These are phyloP conservation scores for Hormaphis cornu DNA, from an alignment of 1,140 invertebrate genomes.

Conservation along the genomic window DNA sequence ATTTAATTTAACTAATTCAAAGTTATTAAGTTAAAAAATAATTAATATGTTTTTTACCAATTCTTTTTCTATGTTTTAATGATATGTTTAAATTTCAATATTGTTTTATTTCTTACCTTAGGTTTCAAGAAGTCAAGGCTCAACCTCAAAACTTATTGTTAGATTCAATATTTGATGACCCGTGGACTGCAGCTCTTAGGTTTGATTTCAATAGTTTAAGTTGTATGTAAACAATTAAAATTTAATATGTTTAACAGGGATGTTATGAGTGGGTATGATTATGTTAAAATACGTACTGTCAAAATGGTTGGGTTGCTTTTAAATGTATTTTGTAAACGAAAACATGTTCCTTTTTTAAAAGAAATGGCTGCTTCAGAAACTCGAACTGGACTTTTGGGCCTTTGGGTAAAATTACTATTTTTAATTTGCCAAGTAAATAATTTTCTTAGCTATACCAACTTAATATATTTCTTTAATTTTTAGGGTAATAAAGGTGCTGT, in stretches of 20 bases:
- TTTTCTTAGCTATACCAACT: no score
- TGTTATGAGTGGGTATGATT: slow-evolving; percentile 56
- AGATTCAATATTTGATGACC: slow-evolving; percentile 70
- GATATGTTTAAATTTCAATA: no score
- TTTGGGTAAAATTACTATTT: slow-evolving; percentile 56
- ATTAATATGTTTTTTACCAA: no score
- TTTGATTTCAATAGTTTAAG: slow-evolving; percentile 37
- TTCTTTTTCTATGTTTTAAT: no score
- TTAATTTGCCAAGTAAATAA: not conserved
- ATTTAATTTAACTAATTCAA: no score
- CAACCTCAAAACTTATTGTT: slow-evolving; percentile 74
- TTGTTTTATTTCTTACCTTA: slow-evolving; percentile 41
- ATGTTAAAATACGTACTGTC: slow-evolving; percentile 66
- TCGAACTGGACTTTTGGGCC: slow-evolving; percentile 75
- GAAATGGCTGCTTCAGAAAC: slow-evolving; percentile 77
- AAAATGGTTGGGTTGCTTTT: slow-evolving; percentile 70
- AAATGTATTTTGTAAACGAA: slow-evolving; percentile 62
- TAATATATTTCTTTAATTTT: slow-evolving; percentile 39
- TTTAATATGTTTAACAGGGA: slow-evolving; percentile 46
- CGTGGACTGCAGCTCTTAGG: slow-evolving; percentile 66
- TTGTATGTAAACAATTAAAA: not conserved
- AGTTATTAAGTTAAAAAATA: no score
- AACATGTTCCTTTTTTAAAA: slow-evolving; percentile 67
- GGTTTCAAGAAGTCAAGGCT: slow-evolving; percentile 82
- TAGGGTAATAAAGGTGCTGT: slow-evolving; percentile 93